These are phyloP conservation scores for Oligia fasciuncula DNA, from an alignment of 2,888 invertebrate genomes.

Conservation along the genomic window DNA sequence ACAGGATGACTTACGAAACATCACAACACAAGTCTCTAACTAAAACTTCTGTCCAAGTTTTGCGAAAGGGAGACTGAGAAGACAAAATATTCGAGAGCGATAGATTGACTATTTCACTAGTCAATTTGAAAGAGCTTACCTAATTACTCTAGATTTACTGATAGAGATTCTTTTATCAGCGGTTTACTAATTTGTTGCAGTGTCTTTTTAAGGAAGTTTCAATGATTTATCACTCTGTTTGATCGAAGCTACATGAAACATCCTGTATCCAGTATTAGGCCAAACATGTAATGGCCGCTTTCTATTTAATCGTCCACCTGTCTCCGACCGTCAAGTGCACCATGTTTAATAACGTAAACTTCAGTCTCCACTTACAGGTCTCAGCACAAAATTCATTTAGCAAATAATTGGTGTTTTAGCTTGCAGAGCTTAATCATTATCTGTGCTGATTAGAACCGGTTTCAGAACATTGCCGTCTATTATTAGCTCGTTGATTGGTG, in stretches of 20 bases:
- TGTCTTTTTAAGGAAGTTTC: conserved; percentile 21
- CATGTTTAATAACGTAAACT: conserved; percentile 54
- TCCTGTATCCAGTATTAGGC: conserved; percentile 44
- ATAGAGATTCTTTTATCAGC: not conserved
- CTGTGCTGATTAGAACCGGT: conserved; percentile 23
- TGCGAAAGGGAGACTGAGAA: not conserved
- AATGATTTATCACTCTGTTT: conserved; percentile 36
- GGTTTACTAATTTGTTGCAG: not conserved
- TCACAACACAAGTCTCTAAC: too few relatives aligned
- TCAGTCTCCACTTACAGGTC: conserved; percentile 15
- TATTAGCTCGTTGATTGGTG: conserved; percentile 13
- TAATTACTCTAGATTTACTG: not conserved
- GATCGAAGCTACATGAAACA: conserved; percentile 39
- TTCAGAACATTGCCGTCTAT: conserved; percentile 26
- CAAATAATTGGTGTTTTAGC: conserved; percentile 36
- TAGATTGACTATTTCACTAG: too few relatives aligned
- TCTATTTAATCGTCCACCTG: conserved; percentile 63
- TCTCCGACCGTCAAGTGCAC: conserved; percentile 36
- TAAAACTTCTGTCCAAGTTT: too few relatives aligned
- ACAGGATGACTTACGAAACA: not conserved
- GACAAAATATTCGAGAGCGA: not conserved
- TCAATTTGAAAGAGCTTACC: not conserved
- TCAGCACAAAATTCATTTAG: conserved; percentile 44
- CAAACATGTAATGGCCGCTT: conserved; percentile 56
- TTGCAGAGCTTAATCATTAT: conserved; percentile 21